Conservation (phyloP, 2,888 invertebrate species). For the Drosophila anomalata region DNA sequence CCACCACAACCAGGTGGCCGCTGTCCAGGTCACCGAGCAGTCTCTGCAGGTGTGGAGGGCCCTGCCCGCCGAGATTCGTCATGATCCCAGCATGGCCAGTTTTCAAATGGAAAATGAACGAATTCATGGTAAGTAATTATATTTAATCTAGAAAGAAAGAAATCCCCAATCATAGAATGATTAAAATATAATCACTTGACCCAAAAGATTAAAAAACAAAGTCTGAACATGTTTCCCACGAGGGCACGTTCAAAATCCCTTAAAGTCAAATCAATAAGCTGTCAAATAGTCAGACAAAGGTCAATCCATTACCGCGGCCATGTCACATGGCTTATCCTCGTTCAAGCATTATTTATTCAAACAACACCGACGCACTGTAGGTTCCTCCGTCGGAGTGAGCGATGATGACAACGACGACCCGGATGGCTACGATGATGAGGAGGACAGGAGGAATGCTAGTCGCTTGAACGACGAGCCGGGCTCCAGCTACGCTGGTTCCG, state of each 20-base stretch:
- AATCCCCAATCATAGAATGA: too few relatives aligned
- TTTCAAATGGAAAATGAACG: constrained; percentile 85
- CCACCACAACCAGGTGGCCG: constrained; percentile 49
- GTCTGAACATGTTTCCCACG: background rate
- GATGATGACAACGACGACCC: constrained; percentile 65
- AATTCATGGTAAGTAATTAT: constrained; percentile 79
- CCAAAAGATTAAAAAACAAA: background rate
- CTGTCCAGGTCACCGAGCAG: constrained; percentile 86
- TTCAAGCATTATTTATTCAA: constrained; percentile 34
- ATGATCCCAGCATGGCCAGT: constrained; percentile 87
- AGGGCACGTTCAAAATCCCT: background rate
- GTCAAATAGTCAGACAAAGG: constrained; percentile 34
- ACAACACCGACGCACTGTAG: constrained; percentile 42
- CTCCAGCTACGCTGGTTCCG: constrained; percentile 69
- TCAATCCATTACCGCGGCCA: constrained; percentile 2
- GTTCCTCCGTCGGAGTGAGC: constrained; percentile 62
- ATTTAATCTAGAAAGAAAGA: too few relatives aligned
- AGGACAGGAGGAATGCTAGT: constrained; percentile 52
- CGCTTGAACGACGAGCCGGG: constrained; percentile 33
- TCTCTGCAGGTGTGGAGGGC: constrained; percentile 88
- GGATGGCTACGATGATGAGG: constrained; percentile 54
- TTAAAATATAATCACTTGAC: background rate
- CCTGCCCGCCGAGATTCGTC: constrained; percentile 87
- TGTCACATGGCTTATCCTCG: background rate
- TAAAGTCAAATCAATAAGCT: constrained; percentile 44